These are phyloP conservation scores for Peromyscus leucopus DNA, from an alignment of 2,113 vertebrate species.

Conservation along the genomic window DNA sequence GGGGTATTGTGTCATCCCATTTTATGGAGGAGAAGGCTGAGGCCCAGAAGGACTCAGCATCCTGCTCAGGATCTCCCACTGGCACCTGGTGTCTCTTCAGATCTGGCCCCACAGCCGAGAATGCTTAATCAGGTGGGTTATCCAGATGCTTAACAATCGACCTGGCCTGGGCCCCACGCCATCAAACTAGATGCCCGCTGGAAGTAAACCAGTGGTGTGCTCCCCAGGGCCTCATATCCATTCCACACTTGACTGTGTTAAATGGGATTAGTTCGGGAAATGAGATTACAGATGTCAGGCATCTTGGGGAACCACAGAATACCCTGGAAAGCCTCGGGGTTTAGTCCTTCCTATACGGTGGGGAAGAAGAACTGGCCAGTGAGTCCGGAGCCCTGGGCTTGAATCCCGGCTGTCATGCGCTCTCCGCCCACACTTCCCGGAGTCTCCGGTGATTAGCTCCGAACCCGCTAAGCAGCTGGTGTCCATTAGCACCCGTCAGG, in stretches of 20 bases:
- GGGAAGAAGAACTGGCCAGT: background rate
- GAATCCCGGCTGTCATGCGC: background rate
- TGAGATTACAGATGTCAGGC: constrained; percentile 73
- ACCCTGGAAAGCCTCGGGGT: background rate
- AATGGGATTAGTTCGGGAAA: constrained; percentile 78
- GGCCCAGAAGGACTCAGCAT: background rate
- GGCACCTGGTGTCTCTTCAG: background rate
- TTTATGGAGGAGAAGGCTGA: constrained; percentile 21
- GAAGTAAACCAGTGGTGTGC: background rate
- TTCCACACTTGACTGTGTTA: constrained; percentile 60
- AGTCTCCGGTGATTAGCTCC: background rate
- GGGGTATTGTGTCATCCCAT: background rate
- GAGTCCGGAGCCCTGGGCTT: background rate
- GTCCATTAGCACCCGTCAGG: fast-evolving
- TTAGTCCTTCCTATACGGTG: background rate
- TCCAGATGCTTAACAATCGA: background rate
- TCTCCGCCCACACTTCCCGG: background rate
- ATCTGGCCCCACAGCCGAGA: background rate
- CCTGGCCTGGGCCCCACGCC: background rate
- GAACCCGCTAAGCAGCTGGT: background rate
- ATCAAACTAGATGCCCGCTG: background rate
- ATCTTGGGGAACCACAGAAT: background rate
- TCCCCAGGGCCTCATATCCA: background rate
- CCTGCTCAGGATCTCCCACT: background rate
- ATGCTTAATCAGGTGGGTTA: background rate